Percentiles rank a stretch among this genome's conserved stretches.
phyloP scores from a whole-genome alignment of 2,888 invertebrate species.

The Philonicus albiceps region DNA sequence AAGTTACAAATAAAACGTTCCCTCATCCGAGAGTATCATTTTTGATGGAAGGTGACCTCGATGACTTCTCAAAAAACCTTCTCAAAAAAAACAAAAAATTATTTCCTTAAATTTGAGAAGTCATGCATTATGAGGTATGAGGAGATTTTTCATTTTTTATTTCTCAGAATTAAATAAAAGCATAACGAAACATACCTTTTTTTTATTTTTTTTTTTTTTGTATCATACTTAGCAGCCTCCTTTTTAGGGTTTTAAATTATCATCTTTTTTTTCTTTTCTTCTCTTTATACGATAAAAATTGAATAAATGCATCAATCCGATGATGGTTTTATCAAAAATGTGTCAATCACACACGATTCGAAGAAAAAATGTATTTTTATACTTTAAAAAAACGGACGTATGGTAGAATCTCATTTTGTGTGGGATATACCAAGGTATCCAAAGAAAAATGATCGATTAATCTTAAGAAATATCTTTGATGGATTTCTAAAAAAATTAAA shows the following conservation, averaged over 20 bases:
- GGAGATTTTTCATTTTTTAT: not conserved
- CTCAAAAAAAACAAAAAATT: too few species aligned
- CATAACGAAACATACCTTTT: not conserved
- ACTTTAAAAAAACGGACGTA: too few species aligned
- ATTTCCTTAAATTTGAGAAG: not conserved
- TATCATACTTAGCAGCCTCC: not conserved
- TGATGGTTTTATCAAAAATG: too few species aligned
- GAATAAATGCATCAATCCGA: not conserved
- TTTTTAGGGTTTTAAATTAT: not conserved
- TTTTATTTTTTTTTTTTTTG: too few species aligned
- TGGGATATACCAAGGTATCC: too few species aligned
- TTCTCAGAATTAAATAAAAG: not conserved
- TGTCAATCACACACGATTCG: too few species aligned
- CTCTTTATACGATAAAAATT: not conserved
- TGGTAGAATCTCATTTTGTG: too few species aligned
- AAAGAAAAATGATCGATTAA: too few species aligned
- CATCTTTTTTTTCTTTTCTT: not conserved
- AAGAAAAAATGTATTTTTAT: too few species aligned
- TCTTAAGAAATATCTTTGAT: too few species aligned
- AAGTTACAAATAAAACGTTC: not conserved
- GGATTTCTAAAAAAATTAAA: too few species aligned
- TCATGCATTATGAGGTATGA: conserved; percentile 33
- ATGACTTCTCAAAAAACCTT: conserved; percentile 25
- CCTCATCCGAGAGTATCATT: not conserved
- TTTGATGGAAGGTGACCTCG: not conserved